A percentile compares a stretch with the other conserved stretches of the same genome.
These are phyloP conservation scores for Falco naumanni DNA, from an alignment of 2,797 vertebrate species.

Conservation along the genomic window DNA sequence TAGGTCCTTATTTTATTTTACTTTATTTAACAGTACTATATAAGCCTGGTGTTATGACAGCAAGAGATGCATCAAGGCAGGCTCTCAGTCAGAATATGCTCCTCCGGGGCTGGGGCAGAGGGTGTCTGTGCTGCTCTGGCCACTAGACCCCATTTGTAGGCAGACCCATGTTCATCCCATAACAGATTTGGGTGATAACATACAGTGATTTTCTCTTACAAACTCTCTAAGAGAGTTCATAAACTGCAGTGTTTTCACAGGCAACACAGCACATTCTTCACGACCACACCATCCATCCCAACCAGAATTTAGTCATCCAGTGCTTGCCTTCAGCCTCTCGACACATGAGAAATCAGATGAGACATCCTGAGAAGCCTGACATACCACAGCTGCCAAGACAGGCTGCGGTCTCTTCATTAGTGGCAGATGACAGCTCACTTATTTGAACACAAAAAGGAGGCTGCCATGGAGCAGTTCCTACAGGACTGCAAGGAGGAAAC, in stretches of 20 bases:
- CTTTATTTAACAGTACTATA: background rate
- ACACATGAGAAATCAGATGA: background rate
- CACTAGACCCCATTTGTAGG: background rate
- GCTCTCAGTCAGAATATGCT: background rate
- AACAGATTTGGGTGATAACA: background rate
- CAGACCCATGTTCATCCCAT: background rate
- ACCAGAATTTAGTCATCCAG: background rate
- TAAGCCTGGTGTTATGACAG: background rate
- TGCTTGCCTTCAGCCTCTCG: background rate
- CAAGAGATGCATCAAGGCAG: background rate
- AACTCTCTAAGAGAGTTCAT: background rate
- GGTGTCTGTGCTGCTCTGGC: background rate
- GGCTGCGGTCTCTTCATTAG: background rate
- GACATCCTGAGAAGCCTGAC: slow-evolving; percentile 12
- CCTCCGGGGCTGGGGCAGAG: background rate
- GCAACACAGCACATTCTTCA: rapidly evolving
- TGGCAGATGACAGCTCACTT: slow-evolving; percentile 49
- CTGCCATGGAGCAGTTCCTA: background rate
- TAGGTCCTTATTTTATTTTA: background rate
- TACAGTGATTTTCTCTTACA: rapidly evolving
- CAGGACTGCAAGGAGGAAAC: slow-evolving; percentile 51
- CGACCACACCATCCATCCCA: background rate
- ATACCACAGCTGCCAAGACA: slow-evolving; percentile 17
- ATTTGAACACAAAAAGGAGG: slow-evolving; percentile 28
- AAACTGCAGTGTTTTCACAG: background rate